A percentile compares a stretch with the other conserved stretches of the same genome.
phyloP scores from a whole-genome alignment of 2,113 vertebrate species.

The Pampusana beccarii region DNA sequence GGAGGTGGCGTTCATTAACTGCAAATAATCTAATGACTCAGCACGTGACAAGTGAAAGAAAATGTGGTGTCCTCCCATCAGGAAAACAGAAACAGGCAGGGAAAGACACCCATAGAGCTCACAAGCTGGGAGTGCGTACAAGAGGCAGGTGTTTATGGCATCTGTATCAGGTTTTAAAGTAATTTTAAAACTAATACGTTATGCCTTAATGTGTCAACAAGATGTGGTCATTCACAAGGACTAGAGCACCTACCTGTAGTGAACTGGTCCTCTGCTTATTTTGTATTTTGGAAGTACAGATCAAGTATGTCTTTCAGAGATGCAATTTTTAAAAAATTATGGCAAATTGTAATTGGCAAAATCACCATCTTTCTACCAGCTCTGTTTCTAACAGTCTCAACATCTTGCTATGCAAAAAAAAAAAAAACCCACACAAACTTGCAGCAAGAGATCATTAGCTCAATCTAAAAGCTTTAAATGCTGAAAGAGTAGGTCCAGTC shows the following conservation, averaged over 20 bases:
- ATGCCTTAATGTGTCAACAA: not conserved
- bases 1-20: not conserved
- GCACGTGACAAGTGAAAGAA: not conserved
- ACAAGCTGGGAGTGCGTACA: not conserved
- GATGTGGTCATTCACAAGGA: not conserved
- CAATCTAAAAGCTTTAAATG: not conserved
- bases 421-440: not conserved
- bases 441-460: not conserved
- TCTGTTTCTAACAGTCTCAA: not conserved
- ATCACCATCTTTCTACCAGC: not conserved
- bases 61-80: not conserved
- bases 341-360: not conserved
- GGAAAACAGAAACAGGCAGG: not conserved
- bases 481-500: not conserved
- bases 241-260: not conserved
- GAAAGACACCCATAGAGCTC: not conserved
- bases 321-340: not conserved
- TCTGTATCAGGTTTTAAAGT: not conserved
- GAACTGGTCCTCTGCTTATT: not conserved
- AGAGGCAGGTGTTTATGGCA: not conserved
- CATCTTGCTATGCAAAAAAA: not conserved
- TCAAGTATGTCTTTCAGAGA: not conserved
- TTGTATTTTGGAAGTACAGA: not conserved
- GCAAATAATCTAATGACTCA: not conserved
- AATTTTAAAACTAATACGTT: not conserved